Conservation (phyloP, 2,888 invertebrate species). For the Ischnus inquisitorius region DNA sequence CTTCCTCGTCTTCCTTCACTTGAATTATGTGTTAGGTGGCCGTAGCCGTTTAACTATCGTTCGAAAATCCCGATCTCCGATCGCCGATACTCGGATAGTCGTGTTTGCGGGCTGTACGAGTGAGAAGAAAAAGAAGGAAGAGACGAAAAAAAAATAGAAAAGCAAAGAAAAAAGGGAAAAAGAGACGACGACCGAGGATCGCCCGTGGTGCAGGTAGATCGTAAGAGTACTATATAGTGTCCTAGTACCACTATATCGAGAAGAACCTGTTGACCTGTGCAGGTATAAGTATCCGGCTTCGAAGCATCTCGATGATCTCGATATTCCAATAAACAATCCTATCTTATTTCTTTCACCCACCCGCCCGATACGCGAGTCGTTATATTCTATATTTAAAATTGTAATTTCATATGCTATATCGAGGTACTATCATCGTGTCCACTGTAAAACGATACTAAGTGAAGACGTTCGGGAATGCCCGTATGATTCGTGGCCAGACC, state of each 20-base stretch:
- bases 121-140: constrained; percentile 22
- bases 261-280: constrained; percentile 66
- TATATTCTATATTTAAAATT: constrained; percentile 24
- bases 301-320: constrained; percentile 62
- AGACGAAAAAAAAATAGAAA: constrained; percentile 28
- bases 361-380: constrained; percentile 49
- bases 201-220: constrained; percentile 63
- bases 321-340: constrained; percentile 64
- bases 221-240: constrained; percentile 51
- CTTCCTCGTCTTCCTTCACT: constrained; percentile 71
- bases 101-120: constrained; percentile 39
- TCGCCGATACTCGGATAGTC: constrained; percentile 69
- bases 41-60: constrained; percentile 77
- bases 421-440: constrained; percentile 52
- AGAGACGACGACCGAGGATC: constrained; percentile 51
- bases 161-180: constrained; percentile 36
- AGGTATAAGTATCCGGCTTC: constrained; percentile 49
- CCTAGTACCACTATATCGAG: constrained; percentile 53
- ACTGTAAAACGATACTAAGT: constrained; percentile 64
- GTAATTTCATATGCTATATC: constrained; percentile 45
- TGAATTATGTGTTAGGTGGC: constrained; percentile 80
- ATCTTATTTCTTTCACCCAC: constrained; percentile 46
- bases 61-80: constrained; percentile 72
- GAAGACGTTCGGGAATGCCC: constrained; percentile 62
- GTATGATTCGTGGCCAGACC: constrained; percentile 38